Base-by-base conservation (phyloP, 1,140 invertebrate genomes). In the Rhizoglyphus robini region DNA sequence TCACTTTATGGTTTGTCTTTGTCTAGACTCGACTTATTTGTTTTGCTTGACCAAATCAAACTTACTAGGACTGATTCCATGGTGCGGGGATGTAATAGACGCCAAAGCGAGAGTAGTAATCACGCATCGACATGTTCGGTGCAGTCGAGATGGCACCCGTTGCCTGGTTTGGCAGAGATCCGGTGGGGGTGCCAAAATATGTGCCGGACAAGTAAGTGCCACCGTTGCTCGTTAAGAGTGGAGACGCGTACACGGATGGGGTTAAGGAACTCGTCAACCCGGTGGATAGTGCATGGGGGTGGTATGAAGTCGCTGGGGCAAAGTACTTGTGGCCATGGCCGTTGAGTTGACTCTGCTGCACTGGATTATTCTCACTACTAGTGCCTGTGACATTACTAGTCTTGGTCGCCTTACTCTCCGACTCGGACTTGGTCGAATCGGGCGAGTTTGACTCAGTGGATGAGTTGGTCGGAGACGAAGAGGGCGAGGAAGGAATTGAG, bases 61-160 rank as follows among this genome's bases (percentile, higher is more conserved):
- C 67, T 61, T 62, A 68, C 67, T 69, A 68, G 8, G 67, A 66
- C 31, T 68, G 67, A 20, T 68, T 68, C 67, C 67, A 68, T 27
- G 67, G 38, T 1, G 34, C 46, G n/a, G 64, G 58, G n/a, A 18
- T 63, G 11, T 49, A 49, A 32, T 49, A 13, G 15, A 65, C 63
- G 8, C 46, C 63, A 15, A 48, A 64, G 4, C 11, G 48, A 32
- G 38, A 41, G 41, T 64, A 64, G 15, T 20, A 38, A 32, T 64
- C 46, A 18, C 20, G 4, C 15, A 32, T 30, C 18, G 63, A 64
- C 25, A 48, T 32, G 5, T 23, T 30, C 15, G 41, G 29, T 29
- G n/a, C n/a, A n/a, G 29, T 1, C 2, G 18, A 18, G 25, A 32
- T 57, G 20, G 29, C 51, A 54, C 23, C 31, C 20, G 51, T 54